Conservation (phyloP, 2,113 vertebrate genomes). For the Rhinolophus sinicus region DNA sequence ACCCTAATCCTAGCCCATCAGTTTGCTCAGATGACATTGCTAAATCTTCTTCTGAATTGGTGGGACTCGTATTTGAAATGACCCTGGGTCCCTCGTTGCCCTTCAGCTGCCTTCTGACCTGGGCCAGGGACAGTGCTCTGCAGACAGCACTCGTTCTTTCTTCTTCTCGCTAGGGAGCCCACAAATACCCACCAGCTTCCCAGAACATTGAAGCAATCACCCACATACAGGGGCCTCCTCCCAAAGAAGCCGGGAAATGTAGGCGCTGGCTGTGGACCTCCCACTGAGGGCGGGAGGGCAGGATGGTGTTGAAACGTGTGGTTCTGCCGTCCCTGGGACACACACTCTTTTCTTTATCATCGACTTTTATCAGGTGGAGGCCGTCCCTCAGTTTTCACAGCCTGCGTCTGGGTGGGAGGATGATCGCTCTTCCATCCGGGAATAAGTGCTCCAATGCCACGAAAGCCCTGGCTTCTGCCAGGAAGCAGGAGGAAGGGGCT, state of each 20-base stretch:
- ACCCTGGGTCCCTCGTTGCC: accelerated
- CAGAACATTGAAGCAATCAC: background rate
- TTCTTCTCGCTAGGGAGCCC: background rate
- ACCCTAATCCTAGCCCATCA: background rate
- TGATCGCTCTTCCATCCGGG: background rate
- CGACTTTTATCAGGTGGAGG: accelerated
- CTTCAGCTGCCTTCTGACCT: background rate
- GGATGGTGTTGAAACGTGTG: accelerated
- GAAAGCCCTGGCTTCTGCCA: background rate
- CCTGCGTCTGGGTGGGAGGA: accelerated
- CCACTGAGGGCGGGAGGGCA: accelerated
- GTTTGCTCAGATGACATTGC: background rate
- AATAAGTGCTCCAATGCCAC: background rate
- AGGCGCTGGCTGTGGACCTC: background rate
- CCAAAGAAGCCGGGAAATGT: background rate
- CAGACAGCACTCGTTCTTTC: background rate
- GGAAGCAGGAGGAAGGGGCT: background rate
- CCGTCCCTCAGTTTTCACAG: background rate
- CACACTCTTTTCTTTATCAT: background rate
- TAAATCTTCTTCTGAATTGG: background rate
- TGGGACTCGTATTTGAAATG: background rate
- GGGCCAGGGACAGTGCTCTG: background rate
- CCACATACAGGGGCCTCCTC: too few relatives aligned
- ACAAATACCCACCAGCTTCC: background rate
- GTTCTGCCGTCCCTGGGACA: background rate